Evolutionary conservation across 2,888 invertebrate genomes (phyloP).

Genomic region (Tupiocoris notatus): DNA sequence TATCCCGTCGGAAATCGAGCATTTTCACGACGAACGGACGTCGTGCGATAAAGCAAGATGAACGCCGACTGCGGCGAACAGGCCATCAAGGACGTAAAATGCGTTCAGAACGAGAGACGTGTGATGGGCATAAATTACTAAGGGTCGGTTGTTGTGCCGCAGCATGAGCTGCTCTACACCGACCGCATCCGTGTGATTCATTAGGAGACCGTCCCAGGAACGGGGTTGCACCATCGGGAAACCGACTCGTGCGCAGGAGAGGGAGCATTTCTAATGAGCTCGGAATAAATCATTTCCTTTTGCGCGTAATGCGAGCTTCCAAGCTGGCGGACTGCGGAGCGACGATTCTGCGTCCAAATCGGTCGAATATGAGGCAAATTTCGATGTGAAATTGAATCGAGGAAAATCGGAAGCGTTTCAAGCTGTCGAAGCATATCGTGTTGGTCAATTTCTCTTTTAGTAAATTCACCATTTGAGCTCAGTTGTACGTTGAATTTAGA

Average conservation of each 20-base stretch:
- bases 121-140: neutral
- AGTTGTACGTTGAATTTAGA: too few relatives aligned
- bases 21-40: too few relatives aligned
- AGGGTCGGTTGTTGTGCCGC: neutral
- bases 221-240: neutral
- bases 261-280: neutral
- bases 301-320: neutral
- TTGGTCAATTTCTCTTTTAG: too few relatives aligned
- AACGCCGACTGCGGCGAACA: neutral
- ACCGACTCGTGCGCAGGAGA: neutral
- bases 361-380: too few relatives aligned
- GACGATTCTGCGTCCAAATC: too few relatives aligned
- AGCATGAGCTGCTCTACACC: neutral
- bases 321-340: too few relatives aligned
- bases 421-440: too few relatives aligned
- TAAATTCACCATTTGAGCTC: too few relatives aligned
- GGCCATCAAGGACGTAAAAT: neutral
- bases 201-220: neutral
- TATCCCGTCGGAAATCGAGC: too few relatives aligned
- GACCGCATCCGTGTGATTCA: neutral
- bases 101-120: neutral
- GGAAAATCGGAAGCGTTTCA: too few relatives aligned
- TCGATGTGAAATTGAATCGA: too few relatives aligned
- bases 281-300: neutral
- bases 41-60: neutral